A percentile compares a stretch with the other conserved stretches of the same genome.
phyloP scores from a whole-genome alignment of 2,113 vertebrate genomes.

The Laticauda colubrina region DNA sequence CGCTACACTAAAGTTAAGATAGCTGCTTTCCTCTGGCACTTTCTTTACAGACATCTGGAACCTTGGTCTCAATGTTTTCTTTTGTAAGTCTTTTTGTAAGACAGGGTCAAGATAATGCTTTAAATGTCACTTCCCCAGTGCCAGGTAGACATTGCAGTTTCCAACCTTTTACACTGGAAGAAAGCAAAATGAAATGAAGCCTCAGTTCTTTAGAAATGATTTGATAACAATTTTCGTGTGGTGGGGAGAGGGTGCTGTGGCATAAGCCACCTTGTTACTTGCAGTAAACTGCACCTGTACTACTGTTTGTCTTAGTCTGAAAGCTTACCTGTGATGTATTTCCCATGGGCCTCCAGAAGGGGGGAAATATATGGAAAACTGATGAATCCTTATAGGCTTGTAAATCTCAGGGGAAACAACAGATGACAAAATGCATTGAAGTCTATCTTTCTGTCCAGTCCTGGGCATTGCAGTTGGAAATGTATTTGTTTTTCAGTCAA shows the following conservation, averaged over 20 bases:
- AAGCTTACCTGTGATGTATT: constrained; percentile 44
- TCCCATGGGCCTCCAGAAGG: constrained; percentile 34
- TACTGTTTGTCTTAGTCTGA: constrained; percentile 31
- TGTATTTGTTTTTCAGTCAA: constrained; percentile 23
- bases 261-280: constrained; percentile 41
- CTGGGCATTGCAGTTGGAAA: constrained; percentile 26
- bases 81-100: constrained; percentile 30
- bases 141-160: constrained; percentile 57
- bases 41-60: constrained; percentile 36
- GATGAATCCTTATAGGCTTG: constrained; percentile 26
- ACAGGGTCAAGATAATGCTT: constrained; percentile 54
- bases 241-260: neutral
- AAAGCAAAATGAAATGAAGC: constrained; percentile 46
- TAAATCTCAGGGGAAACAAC: constrained; percentile 36
- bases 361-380: constrained; percentile 35
- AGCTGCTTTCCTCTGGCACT: constrained; percentile 44
- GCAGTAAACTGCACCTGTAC: constrained; percentile 56
- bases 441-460: constrained; percentile 28
- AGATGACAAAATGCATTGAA: constrained; percentile 37
- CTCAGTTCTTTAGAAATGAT: constrained; percentile 47
- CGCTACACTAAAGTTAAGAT: constrained; percentile 27
- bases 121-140: constrained; percentile 53
- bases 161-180: constrained; percentile 39
- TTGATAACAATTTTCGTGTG: constrained; percentile 39
- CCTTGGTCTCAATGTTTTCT: constrained; percentile 36